Evolutionary conservation across 2,888 invertebrate genomes (phyloP), one percentile per base, ranked within the genome.

Genomic region (Rhagophthalmus giganteus): DNA sequence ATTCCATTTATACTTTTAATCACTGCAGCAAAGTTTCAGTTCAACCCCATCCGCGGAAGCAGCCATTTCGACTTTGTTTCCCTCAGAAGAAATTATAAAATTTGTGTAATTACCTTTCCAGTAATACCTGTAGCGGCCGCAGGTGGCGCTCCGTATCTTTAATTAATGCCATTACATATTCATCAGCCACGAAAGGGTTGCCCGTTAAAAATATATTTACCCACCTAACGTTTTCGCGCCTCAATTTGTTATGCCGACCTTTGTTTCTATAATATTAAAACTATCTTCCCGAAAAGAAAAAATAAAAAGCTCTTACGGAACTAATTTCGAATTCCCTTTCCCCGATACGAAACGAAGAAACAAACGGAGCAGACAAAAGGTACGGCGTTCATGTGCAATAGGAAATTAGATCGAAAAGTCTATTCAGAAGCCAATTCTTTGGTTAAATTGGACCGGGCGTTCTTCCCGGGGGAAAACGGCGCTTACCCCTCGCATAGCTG

Each of bases 161-260:
- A 74, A 74, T 74, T 74, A 74, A 73, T 73, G 67, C 69, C 73
- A 74, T 74, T 74, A 73, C 74, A 70, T 73, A 74, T 74, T 74
- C 73, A 73, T 73, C 73, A 72, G 68, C 59, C 40, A 39, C 45
- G 40, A 57, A 57, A 55, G 55, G 57, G 57, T 56, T 54, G 39
- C 40, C 32, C 40, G 34, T 48, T 54, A 45, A 50, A 55, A 51
- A 51, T 51, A 28, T 51, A 47, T 46, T 40, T 42, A 38, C 47
- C 35, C 42, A 25, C 40, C 38, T 41, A 38, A 39, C 34, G 33
- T 48, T 55, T 54, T 50, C 46, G 37, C 54, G 50, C 50, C 48
- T 55, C 46, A 32, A 31, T 38, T 50, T 38, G 16, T 27, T 28
- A 25, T 37, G 11, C 26, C n/a, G n/a, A n/a, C n/a, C n/a, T n/a